A percentile compares a stretch with the other conserved stretches of the same genome.
These are phyloP conservation scores for Penaeus chinensis DNA, from an alignment of 1,140 invertebrate species.

Conservation along the genomic window DNA sequence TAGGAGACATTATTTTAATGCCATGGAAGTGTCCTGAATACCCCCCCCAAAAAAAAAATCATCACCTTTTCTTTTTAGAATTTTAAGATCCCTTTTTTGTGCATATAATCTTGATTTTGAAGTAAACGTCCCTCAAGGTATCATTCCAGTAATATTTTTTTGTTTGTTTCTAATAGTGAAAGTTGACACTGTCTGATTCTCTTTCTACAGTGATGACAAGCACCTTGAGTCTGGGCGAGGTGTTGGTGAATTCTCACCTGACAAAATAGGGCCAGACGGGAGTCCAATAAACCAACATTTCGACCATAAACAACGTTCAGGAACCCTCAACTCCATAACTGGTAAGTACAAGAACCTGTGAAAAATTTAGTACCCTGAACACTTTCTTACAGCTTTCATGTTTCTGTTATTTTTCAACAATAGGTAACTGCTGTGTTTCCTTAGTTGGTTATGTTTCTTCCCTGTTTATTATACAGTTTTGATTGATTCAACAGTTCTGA, in stretches of 20 bases:
- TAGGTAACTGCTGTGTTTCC: too few relatives aligned
- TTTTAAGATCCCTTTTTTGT: too few relatives aligned
- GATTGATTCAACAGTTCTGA: too few relatives aligned
- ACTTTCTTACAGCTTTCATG: conserved; percentile 1
- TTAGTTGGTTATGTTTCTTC: too few relatives aligned
- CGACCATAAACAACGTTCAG: conserved; percentile 71
- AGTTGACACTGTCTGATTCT: background rate
- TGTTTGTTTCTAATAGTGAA: too few relatives aligned
- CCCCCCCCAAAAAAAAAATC: too few relatives aligned
- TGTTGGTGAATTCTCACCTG: conserved; percentile 83
- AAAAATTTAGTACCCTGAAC: background rate
- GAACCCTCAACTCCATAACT: conserved; percentile 72
- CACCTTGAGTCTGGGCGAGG: conserved; percentile 51
- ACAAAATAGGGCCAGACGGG: conserved; percentile 88
- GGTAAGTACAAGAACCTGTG: conserved; percentile 64
- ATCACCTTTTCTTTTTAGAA: too few relatives aligned
- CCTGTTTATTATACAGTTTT: too few relatives aligned
- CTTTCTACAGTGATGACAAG: conserved; percentile 46
- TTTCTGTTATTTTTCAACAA: background rate
- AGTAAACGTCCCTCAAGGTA: background rate
- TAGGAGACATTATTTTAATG: too few relatives aligned
- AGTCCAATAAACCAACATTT: conserved; percentile 88
- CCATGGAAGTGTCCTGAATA: too few relatives aligned
- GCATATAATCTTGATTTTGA: too few relatives aligned
- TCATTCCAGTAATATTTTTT: background rate